Evolutionary conservation across 2,888 invertebrate genomes (phyloP).

Genomic region (Notodonta ziczac): DNA sequence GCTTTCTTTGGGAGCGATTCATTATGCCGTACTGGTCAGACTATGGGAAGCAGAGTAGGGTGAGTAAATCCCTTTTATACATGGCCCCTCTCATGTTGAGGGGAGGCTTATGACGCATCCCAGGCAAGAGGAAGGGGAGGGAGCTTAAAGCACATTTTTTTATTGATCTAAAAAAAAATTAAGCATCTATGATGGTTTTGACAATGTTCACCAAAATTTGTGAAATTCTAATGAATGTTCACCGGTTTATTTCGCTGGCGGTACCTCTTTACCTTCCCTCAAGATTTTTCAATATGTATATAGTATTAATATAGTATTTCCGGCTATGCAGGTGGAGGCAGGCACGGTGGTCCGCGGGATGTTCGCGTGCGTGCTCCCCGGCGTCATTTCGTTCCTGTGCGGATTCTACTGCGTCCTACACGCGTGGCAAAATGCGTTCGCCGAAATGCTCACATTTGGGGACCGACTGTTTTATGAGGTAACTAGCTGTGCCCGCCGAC

Average conservation of each 20-base stretch:
- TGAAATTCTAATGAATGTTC: too few relatives aligned
- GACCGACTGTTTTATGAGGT: constrained; percentile 88
- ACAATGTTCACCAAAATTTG: too few relatives aligned
- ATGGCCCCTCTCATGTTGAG: not conserved
- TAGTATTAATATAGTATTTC: too few relatives aligned
- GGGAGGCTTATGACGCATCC: too few relatives aligned
- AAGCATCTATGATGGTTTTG: too few relatives aligned
- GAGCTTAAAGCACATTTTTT: too few relatives aligned
- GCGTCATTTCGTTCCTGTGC: constrained; percentile 87
- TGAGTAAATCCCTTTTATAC: constrained; percentile 30
- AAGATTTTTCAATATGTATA: too few relatives aligned
- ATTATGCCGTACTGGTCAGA: constrained; percentile 88
- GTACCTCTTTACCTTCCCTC: too few relatives aligned
- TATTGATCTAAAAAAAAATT: too few relatives aligned
- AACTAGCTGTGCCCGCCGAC: too few relatives aligned
- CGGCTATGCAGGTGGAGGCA: constrained; percentile 61
- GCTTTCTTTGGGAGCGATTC: constrained; percentile 92
- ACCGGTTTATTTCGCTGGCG: too few relatives aligned
- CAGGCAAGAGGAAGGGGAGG: too few relatives aligned
- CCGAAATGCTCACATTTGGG: constrained; percentile 94
- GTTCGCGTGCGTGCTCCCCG: constrained; percentile 90
- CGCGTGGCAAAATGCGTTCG: constrained; percentile 95
- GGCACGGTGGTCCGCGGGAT: constrained; percentile 83
- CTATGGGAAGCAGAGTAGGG: constrained; percentile 83
- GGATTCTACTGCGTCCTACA: constrained; percentile 96